These are phyloP conservation scores for Halcyon senegalensis DNA, from an alignment of 2,113 vertebrate species.

Conservation along the genomic window DNA sequence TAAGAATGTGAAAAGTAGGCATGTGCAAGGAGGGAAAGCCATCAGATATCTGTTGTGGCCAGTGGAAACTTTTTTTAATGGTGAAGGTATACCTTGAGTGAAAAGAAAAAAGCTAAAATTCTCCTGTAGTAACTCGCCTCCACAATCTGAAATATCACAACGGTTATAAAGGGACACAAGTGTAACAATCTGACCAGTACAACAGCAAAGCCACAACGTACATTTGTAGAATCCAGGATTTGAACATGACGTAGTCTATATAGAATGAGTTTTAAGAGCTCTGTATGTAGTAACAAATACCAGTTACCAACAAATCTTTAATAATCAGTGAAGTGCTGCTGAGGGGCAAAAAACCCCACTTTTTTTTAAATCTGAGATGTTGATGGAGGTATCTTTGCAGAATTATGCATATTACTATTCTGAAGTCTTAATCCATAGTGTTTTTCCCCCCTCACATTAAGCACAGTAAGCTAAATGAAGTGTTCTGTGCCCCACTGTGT, in stretches of 20 bases:
- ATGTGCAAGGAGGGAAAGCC: neutral
- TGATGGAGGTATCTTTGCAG: neutral
- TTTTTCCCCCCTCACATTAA: neutral
- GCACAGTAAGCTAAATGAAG: neutral
- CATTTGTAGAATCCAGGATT: neutral
- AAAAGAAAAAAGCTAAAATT: constrained; percentile 14
- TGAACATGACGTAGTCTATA: neutral
- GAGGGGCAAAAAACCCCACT: neutral
- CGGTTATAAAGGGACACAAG: neutral
- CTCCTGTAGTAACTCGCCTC: neutral
- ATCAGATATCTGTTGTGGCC: neutral
- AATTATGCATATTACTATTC: neutral
- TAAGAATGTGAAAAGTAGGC: neutral
- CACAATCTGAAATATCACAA: neutral
- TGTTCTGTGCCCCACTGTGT: neutral
- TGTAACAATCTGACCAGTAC: neutral
- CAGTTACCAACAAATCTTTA: neutral
- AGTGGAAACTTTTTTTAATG: neutral
- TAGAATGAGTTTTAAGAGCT: neutral
- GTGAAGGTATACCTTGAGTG: neutral
- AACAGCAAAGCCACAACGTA: neutral
- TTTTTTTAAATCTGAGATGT: neutral
- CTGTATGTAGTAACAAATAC: neutral
- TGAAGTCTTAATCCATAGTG: neutral
- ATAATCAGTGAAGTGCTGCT: neutral